A percentile compares a stretch with the other conserved stretches of the same genome.
These are phyloP conservation scores for Siniperca scherzeri DNA, from an alignment of 2,797 vertebrate species.

Conservation along the genomic window DNA sequence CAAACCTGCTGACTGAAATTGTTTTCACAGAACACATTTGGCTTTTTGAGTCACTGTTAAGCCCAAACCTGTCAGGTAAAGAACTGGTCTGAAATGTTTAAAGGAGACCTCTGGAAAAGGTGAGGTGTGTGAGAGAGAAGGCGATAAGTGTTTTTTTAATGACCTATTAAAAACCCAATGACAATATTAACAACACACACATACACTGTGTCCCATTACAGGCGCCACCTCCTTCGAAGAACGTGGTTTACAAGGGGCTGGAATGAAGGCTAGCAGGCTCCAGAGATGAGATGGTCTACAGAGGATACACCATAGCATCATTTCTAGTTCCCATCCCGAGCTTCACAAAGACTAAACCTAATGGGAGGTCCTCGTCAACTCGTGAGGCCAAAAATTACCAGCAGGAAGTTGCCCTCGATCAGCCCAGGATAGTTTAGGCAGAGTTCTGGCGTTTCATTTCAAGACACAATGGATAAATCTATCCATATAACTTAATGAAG, in stretches of 20 bases:
- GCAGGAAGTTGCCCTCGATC: background rate
- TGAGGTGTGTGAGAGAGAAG: conserved; percentile 11
- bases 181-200: conserved; percentile 21
- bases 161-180: conserved; percentile 18
- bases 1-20: conserved; percentile 32
- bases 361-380: background rate
- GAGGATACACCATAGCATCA: background rate
- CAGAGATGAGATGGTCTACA: background rate
- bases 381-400: background rate
- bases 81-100: conserved; percentile 28
- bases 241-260: background rate
- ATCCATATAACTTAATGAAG: conserved; percentile 30
- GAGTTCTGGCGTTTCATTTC: background rate
- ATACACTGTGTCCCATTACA: conserved; percentile 19
- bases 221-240: background rate
- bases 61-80: conserved; percentile 21
- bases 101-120: conserved; percentile 40
- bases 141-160: conserved; percentile 25
- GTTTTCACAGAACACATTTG: conserved; percentile 2
- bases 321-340: background rate
- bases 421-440: background rate
- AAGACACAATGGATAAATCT: conserved; percentile 14
- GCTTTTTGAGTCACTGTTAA: conserved; percentile 22
- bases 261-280: background rate
- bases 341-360: background rate